Percentiles rank a stretch among this genome's conserved stretches.
Conservation (phyloP, 2,113 vertebrate genomes). For the Eubucco bourcierii region DNA sequence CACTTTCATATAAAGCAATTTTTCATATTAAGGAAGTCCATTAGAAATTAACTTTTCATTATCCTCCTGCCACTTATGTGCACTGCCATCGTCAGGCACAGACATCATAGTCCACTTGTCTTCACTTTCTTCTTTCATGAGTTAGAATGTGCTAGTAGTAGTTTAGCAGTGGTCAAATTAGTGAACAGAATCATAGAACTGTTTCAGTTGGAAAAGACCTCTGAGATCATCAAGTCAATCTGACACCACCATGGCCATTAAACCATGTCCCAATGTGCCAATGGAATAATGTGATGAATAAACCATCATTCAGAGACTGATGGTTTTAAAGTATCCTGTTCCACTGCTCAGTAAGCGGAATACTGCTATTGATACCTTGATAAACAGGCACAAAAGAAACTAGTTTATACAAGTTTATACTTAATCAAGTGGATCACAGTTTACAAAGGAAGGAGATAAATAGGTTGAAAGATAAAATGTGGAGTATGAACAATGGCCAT, state of each 20-base stretch:
- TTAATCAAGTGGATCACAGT: neutral
- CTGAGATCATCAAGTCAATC: too few species aligned
- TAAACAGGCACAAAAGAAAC: neutral
- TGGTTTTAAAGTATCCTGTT: neutral
- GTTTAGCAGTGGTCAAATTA: neutral
- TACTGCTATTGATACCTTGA: neutral
- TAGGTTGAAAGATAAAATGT: neutral
- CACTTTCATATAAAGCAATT: neutral
- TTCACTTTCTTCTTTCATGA: neutral
- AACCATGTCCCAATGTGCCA: too few species aligned
- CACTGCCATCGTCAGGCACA: neutral
- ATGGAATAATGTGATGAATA: neutral
- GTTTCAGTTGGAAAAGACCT: too few species aligned
- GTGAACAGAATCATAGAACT: neutral
- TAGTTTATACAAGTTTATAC: neutral
- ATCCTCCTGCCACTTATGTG: neutral
- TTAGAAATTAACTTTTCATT: neutral
- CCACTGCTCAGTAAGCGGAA: neutral
- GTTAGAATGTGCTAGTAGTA: neutral
- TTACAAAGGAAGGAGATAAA: neutral
- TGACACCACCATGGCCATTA: too few species aligned
- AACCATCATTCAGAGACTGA: neutral
- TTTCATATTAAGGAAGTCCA: neutral
- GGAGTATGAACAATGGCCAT: rapidly evolving
- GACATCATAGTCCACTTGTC: neutral